These are phyloP conservation scores for Leptinotarsa rubiginosa DNA, from an alignment of 2,888 invertebrate species.

Conservation along the genomic window DNA sequence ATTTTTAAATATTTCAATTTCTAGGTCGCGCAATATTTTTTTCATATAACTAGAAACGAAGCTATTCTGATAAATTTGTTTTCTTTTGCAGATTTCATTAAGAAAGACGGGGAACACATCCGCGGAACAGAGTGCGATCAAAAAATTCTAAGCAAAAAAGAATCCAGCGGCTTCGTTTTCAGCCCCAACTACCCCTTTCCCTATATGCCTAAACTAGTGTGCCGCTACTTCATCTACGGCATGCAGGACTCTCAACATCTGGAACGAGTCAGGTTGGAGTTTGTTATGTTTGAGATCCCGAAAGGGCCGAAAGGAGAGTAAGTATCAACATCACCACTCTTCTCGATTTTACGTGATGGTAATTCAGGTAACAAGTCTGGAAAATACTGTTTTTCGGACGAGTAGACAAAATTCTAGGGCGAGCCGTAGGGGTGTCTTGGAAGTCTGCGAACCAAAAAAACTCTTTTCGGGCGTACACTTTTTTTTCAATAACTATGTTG, in stretches of 20 bases:
- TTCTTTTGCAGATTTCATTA: constrained; percentile 83
- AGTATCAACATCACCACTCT: constrained; percentile 63
- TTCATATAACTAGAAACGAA: not conserved
- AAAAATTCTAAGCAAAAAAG: constrained; percentile 93
- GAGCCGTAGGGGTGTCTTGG: too few relatives aligned
- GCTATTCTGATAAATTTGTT: not conserved
- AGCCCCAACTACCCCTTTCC: constrained; percentile 97
- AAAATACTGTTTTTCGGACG: too few relatives aligned
- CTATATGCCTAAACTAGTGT: constrained; percentile 95
- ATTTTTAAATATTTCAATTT: too few relatives aligned
- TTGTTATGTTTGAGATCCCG: constrained; percentile 91
- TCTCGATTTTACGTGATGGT: too few relatives aligned
- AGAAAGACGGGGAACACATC: constrained; percentile 94
- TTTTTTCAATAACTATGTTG: too few relatives aligned
- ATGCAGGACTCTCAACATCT: constrained; percentile 97
- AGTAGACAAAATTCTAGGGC: too few relatives aligned
- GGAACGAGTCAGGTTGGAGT: constrained; percentile 91
- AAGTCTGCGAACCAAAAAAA: too few relatives aligned
- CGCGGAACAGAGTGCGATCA: constrained; percentile 99
- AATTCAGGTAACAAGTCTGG: too few relatives aligned
- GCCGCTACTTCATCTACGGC: constrained; percentile 98
- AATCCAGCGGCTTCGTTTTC: constrained; percentile 91
- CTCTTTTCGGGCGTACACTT: too few relatives aligned
- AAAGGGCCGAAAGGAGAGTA: constrained; percentile 86
- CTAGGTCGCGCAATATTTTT: too few relatives aligned